Evolutionary conservation across 2,797 vertebrate species (phyloP).

Genomic region (Macrochelys suwanniensis): DNA sequence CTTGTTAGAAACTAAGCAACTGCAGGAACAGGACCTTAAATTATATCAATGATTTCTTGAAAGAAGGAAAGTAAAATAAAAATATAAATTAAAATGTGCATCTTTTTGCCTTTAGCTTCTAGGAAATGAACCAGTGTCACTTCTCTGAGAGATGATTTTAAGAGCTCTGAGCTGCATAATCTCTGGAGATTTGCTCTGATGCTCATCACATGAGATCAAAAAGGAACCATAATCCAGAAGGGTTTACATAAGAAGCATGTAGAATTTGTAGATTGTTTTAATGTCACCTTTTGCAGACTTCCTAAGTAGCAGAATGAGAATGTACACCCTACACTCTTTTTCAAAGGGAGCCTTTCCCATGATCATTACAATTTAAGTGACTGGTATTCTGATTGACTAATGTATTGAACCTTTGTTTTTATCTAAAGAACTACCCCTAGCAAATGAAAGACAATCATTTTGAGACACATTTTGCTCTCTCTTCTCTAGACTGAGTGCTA

Average conservation of each 20-base stretch:
- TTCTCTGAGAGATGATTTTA: constrained; percentile 4
- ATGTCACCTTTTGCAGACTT: not conserved
- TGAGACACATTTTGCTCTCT: not conserved
- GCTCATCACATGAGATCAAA: not conserved
- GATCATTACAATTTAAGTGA: not conserved
- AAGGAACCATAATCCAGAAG: not conserved
- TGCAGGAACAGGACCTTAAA: not conserved
- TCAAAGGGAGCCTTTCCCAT: not conserved
- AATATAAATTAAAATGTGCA: not conserved
- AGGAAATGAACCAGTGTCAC: not conserved
- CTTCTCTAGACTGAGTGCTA: not conserved
- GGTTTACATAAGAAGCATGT: not conserved
- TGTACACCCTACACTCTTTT: not conserved
- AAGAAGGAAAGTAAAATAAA: constrained; percentile 9
- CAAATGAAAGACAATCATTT: not conserved
- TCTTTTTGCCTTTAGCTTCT: constrained; percentile 20
- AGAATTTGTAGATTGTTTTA: constrained; percentile 10
- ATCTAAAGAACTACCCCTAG: not conserved
- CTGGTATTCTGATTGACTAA: not conserved
- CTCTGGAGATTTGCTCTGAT: not conserved
- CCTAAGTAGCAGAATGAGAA: not conserved
- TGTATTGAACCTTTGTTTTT: not conserved
- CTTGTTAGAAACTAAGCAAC: rapidly evolving
- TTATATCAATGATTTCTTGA: not conserved
- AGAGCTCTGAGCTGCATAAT: not conserved